Evolutionary conservation across 2,797 vertebrate genomes (phyloP), one percentile per base, ranked within the genome.

Genomic region (Sphaeramia orbicularis): DNA sequence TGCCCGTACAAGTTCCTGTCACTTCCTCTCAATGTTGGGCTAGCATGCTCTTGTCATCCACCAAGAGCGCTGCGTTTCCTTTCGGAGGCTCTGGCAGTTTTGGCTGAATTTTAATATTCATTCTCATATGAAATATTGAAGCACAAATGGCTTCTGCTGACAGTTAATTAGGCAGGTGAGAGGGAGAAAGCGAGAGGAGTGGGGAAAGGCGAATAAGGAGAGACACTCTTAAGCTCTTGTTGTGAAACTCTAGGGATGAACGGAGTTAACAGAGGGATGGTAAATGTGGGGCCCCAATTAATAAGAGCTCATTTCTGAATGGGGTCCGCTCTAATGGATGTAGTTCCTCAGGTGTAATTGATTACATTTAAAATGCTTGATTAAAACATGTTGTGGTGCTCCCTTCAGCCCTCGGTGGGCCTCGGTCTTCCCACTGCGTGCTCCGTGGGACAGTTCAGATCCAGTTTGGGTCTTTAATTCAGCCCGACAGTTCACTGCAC

Each of bases 101-200:
- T 41, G 50, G 57, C 4, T 2, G 43, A 64, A 59, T 70, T 87
- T 78, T 84, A 67, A 84, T 82, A 83, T 81, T 71, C 59, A 77
- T 50, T 52, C 60, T 65, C 51, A 36, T 48, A 54, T 83, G 41
- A 81, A 82, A 74, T 78, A 70, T 78, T 42, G 54, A 79, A 74
- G 63, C 55, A n/a, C 42, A 80, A 83, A 86, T 85, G 79, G 73
- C 63, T 74, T 51, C 7, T 16, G 75, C 70, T 85, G 81, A 83
- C 80, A 83, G 78, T 67, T 87, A 87, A 89, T 86, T 85, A 86
- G 68, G 67, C 54, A 70, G 74, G 84, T 76, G 76, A 81, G 69
- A 63, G 58, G 32, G 55, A 81, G 71, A 68, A 44, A 68, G 69
- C 10, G 18, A 45, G 51, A 32, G 44, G 21, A 65, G 56, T 1